A percentile compares a stretch with the other conserved stretches of the same genome.
Conservation (phyloP, 2,888 invertebrate genomes). For the Tachina grossa region DNA sequence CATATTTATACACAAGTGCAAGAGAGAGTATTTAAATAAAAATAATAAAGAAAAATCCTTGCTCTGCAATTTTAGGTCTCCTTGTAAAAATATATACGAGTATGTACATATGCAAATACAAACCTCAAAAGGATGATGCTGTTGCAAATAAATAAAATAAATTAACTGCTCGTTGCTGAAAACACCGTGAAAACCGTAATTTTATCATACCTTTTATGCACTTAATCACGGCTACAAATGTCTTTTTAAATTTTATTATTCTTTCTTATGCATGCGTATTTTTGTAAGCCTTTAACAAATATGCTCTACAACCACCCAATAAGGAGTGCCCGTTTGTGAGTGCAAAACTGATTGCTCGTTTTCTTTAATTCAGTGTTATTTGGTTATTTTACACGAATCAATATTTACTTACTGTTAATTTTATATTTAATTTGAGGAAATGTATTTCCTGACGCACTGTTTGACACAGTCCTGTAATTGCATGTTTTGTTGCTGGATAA, state of each 20-base stretch:
- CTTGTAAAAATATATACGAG: background rate
- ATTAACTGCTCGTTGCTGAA: background rate
- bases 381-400: slow-evolving; percentile 50
- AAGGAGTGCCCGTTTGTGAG: background rate
- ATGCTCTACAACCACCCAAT: background rate
- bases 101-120: background rate
- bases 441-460: slow-evolving; percentile 85
- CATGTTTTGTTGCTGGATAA: slow-evolving; percentile 85
- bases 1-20: background rate
- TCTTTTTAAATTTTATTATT: background rate
- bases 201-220: background rate
- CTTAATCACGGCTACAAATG: background rate
- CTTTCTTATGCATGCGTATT: background rate
- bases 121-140: slow-evolving; percentile 26
- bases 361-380: slow-evolving; percentile 19
- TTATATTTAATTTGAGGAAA: slow-evolving; percentile 83
- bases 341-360: slow-evolving; percentile 15
- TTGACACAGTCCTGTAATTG: slow-evolving; percentile 85
- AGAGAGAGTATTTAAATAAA: background rate
- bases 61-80: slow-evolving; percentile 32
- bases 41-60: background rate
- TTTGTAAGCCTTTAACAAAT: slow-evolving; percentile 1
- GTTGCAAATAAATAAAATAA: slow-evolving; percentile 6
- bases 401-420: slow-evolving; percentile 82
- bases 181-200: background rate